phyloP scores from a whole-genome alignment of 2,797 vertebrate species.

The Anabacerthia variegaticeps region DNA sequence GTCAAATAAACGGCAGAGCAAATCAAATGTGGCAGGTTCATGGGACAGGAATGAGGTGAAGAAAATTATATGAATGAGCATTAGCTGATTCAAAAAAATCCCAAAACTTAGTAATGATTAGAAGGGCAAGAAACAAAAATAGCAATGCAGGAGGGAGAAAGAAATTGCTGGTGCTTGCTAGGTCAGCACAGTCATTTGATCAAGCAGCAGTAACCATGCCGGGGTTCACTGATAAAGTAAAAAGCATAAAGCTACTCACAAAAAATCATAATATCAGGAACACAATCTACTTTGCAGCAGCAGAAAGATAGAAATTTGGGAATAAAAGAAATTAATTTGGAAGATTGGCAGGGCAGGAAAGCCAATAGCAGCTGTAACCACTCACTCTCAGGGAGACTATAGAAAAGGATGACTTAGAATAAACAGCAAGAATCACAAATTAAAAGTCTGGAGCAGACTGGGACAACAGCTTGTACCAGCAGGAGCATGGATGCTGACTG shows the following conservation, averaged over 20 bases:
- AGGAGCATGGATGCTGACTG: not conserved
- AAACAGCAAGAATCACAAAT: not conserved
- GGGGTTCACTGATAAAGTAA: not conserved
- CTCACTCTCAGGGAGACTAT: not conserved
- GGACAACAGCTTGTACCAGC: conserved; percentile 61
- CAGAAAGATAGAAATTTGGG: not conserved
- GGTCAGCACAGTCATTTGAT: not conserved
- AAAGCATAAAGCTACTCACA: not conserved
- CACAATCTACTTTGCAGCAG: not conserved
- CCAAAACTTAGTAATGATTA: not conserved
- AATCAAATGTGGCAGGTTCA: not conserved
- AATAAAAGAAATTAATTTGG: not conserved
- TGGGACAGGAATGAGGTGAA: not conserved
- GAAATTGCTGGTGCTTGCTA: not conserved
- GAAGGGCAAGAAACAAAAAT: not conserved
- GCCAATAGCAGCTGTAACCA: not conserved
- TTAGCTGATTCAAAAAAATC: not conserved
- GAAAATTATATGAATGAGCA: not conserved
- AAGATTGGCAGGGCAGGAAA: not conserved
- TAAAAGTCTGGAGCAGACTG: conserved; percentile 28
- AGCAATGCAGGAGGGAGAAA: not conserved
- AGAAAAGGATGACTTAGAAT: not conserved
- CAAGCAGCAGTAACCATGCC: not conserved
- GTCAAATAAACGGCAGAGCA: not conserved
- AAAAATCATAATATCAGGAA: not conserved